Evolutionary conservation across 2,797 vertebrate species (phyloP), one percentile per base, ranked within the genome.

Genomic region (Melanotaenia nigrans): DNA sequence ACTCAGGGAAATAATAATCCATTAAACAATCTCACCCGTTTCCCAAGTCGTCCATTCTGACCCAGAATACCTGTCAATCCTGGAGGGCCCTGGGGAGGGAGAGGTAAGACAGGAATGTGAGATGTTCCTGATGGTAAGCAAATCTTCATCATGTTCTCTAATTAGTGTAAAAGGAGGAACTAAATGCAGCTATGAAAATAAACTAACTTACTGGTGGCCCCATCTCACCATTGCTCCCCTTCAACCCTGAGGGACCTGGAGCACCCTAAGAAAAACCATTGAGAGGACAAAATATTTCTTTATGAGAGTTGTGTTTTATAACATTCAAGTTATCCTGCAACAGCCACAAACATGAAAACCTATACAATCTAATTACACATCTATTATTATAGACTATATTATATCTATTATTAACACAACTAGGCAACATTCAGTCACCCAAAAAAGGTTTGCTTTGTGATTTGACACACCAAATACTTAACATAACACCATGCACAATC

Each of bases 31-130:
- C 95, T 91, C 83, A 99, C 97, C 94, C 95, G 94, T 86, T 97
- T 96, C 28, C 97, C 97, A 1, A 82, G 83, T 77, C 96, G 96
- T n/a, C 97, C 97, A 0, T 94, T 85, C 0, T 95, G 96, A 57
- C 97, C 97, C 0, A 95, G 85, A 1, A 94, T 85, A 0, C 97
- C 97, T 35, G 93, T 78, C 45, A 93, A 65, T 54, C 97, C 97
- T 76, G 95, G 76, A 18, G 96, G 95, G 83, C 97, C 97, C 97
- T 99, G 82, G 18, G 6, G 35, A 36, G 45, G 5, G 64, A 58
- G 64, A 61, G 36, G 36, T 32, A 49, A 55, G 22, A 33, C 28
- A 35, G 22, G 22, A 38, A 40, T 16, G 11, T 57, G 24, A 65
- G 35, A 33, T 35, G 1, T 2, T 0, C 35, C 25, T 20, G 38